phyloP scores from a whole-genome alignment of 2,888 invertebrate species.

The Rhagophthalmus giganteus region DNA sequence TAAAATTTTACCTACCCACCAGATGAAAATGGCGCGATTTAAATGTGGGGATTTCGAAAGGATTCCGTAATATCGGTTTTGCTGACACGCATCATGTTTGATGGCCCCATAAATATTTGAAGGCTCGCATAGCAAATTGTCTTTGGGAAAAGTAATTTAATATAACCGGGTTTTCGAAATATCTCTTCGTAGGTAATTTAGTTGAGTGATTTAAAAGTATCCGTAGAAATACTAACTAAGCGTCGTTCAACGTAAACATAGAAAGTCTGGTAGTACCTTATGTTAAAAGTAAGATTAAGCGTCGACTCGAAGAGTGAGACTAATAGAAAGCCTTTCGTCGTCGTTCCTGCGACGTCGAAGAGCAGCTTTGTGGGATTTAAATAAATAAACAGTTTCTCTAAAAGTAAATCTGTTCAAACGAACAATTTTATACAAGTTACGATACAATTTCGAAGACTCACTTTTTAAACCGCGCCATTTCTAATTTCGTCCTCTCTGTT shows the following conservation, averaged over 20 bases:
- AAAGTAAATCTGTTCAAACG: conserved; percentile 38
- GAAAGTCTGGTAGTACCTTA: not conserved
- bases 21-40: too few relatives aligned
- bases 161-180: not conserved
- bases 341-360: conserved; percentile 43
- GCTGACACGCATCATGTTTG: conserved; percentile 23
- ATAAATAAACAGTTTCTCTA: conserved; percentile 45
- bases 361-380: conserved; percentile 44
- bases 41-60: conserved; percentile 24
- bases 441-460: not conserved
- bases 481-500: too few relatives aligned
- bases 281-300: conserved; percentile 4
- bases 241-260: not conserved
- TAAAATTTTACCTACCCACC: too few relatives aligned
- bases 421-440: not conserved
- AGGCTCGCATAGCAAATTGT: conserved; percentile 17
- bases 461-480: too few relatives aligned
- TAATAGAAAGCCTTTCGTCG: conserved; percentile 43
- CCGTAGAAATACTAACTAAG: not conserved
- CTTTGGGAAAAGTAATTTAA: conserved; percentile 14
- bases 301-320: conserved; percentile 17
- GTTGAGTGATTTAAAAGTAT: not conserved
- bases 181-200: not conserved
- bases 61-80: conserved; percentile 12
- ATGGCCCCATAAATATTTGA: conserved; percentile 26